phyloP scores from a whole-genome alignment of 2,113 vertebrate genomes.

The Misgurnus mizolepis region DNA sequence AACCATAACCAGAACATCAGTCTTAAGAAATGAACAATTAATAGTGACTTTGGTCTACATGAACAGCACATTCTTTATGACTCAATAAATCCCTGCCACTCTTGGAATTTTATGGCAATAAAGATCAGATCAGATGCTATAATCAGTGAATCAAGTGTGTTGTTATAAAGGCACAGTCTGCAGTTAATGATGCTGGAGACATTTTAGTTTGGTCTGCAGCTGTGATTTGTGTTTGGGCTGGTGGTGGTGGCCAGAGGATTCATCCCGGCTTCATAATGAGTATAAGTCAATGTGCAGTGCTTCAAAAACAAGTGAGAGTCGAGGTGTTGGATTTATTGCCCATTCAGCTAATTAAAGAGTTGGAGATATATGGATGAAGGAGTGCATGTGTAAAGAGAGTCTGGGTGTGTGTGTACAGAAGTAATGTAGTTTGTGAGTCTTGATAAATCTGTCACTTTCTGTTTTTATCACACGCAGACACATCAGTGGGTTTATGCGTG shows the following conservation, averaged over 20 bases:
- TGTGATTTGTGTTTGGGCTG: constrained; percentile 20
- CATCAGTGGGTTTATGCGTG: constrained; percentile 20
- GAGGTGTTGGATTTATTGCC: constrained; percentile 69
- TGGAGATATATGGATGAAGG: constrained; percentile 64
- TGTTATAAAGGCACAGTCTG: constrained; percentile 10
- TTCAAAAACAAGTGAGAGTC: constrained; percentile 39
- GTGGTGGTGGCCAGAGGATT: not conserved
- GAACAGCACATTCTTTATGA: not conserved
- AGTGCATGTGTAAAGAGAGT: constrained; percentile 42
- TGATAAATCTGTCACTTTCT: constrained; percentile 60
- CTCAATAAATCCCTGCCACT: not conserved
- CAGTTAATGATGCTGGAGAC: constrained; percentile 22
- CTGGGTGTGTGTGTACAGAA: constrained; percentile 51
- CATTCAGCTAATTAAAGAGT: constrained; percentile 75
- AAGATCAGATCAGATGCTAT: not conserved
- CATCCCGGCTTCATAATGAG: constrained; percentile 29
- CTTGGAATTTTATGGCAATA: constrained; percentile 1
- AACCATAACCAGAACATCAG: no score
- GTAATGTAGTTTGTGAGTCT: constrained; percentile 50
- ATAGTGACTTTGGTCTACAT: not conserved
- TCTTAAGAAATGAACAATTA: not conserved
- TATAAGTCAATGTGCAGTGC: not conserved
- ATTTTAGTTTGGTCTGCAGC: constrained; percentile 17
- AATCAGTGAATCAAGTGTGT: constrained; percentile 19
- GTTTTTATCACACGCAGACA: constrained; percentile 44